Evolutionary conservation across 1,140 invertebrate species (phyloP).

Genomic region (Oryzaephilus surinamensis): DNA sequence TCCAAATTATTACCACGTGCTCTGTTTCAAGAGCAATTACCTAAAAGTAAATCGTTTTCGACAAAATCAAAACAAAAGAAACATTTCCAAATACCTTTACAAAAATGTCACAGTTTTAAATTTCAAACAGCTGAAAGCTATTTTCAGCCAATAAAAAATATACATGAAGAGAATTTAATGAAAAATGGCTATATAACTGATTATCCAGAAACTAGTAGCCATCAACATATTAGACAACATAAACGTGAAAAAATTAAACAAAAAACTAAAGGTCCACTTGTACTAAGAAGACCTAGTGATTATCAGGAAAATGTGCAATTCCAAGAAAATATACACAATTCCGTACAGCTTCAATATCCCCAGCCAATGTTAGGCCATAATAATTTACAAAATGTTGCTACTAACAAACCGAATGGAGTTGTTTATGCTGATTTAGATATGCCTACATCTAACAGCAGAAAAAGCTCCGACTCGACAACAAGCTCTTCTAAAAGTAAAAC

Average conservation of each 20-base stretch:
- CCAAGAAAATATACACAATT: conserved; percentile 32
- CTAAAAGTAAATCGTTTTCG: conserved; percentile 34
- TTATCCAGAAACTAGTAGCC: conserved; percentile 25
- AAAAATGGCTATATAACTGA: conserved; percentile 37
- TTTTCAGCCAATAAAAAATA: conserved; percentile 50
- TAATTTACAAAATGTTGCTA: conserved; percentile 1
- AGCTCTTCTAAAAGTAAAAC: conserved; percentile 16
- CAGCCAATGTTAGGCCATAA: conserved; percentile 25
- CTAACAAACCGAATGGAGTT: conserved; percentile 32
- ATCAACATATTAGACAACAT: conserved; percentile 16
- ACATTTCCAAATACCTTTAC: conserved; percentile 49
- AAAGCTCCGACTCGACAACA: conserved; percentile 13
- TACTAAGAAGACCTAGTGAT: conserved; percentile 26
- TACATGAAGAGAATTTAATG: conserved; percentile 42
- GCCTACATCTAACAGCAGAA: conserved; percentile 20
- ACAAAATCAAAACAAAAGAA: conserved; percentile 40
- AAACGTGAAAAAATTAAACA: conserved; percentile 28
- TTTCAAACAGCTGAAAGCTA: conserved; percentile 51
- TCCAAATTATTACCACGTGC: conserved; percentile 31
- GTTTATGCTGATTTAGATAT: conserved; percentile 36
- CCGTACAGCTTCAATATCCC: conserved; percentile 34
- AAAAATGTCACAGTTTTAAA: conserved; percentile 58
- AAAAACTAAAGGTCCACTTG: conserved; percentile 30
- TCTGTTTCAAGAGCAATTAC: conserved; percentile 29
- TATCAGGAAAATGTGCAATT: conserved; percentile 30